Evolutionary conservation across 2,113 vertebrate genomes (phyloP).

Genomic region (Panthera uncia): DNA sequence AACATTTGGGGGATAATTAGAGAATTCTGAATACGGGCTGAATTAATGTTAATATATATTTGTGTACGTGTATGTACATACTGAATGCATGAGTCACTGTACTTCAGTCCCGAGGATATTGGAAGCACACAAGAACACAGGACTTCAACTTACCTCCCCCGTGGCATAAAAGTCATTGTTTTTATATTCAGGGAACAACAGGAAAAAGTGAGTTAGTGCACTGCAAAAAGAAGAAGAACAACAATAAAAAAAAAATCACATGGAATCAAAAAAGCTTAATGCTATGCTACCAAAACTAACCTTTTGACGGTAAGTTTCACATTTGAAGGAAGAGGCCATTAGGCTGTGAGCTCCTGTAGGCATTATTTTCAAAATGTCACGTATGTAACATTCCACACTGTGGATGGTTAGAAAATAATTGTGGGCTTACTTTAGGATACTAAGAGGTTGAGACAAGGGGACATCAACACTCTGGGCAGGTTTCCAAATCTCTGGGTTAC

Average conservation of each 20-base stretch:
- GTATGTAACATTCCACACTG: background rate
- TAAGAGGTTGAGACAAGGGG: background rate
- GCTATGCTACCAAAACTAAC: background rate
- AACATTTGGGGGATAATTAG: background rate
- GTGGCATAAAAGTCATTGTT: conserved; percentile 90
- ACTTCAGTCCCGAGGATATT: conserved; percentile 40
- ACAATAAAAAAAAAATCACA: background rate
- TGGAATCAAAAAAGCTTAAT: background rate
- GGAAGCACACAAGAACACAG: conserved; percentile 26
- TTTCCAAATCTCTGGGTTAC: background rate
- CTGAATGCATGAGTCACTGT: background rate
- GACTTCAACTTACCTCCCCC: conserved; percentile 87
- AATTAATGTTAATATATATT: background rate
- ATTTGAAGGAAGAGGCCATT: background rate
- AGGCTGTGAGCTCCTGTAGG: background rate
- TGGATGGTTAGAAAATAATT: background rate
- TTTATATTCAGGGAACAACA: conserved; percentile 90
- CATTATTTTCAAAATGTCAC: background rate
- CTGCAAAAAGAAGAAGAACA: conserved; percentile 76
- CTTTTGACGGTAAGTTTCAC: background rate
- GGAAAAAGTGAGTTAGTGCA: conserved; percentile 89
- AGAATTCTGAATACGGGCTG: background rate
- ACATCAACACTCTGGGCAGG: background rate
- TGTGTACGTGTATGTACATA: background rate
- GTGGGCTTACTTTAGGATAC: background rate